Base-by-base conservation (phyloP, 1,140 invertebrate genomes). In the Drosophila jambulina region DNA sequence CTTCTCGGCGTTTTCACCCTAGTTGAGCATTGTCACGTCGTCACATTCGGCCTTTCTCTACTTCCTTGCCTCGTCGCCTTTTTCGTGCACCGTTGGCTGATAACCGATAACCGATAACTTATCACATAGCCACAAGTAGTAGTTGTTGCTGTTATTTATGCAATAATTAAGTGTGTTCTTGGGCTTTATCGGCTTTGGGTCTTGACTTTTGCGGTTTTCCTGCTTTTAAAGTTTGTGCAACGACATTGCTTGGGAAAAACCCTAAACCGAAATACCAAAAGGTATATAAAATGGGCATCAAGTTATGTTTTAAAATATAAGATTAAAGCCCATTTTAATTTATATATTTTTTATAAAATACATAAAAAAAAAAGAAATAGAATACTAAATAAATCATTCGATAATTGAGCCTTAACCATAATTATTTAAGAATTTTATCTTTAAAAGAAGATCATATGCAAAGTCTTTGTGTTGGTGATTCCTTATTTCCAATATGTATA, bases 11-110 rank as follows among this genome's bases (percentile, higher is more conserved):
- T 21, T 23, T n/a, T 27, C 23, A 62, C 56, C 58, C 38, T 57
- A 69, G 59, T 69, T 59, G 21, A 65, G 65, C 65, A 43, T 54
- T 67, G 80, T 80, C 83, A 85, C 82, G 61, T 85, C 70, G 46
- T 43, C 60, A 19, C 13, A 42, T 40, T 43, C 48, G 34, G 62
- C 69, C 61, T 76, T 64, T 62, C 53, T 25, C 3, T 3, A 12
- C 34, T 36, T 54, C 53, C 32, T 36, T 72, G 40, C 62, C 36
- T 21, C 36, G 38, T 19, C 32, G 51, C 25, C 53, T 40, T 40
- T 34, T 21, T 19, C n/a, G 2, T 65, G 29, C 38, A 71, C 64
- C 51, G 51, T 40, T 60, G 21, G 32, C 75, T 78, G 74, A 62
- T 53, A 54, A 36, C 46, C 45, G 61, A 69, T 69, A 69, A 69